Conservation (phyloP, 37 sponge, comb jelly and placozoan species). For the Aplysina aerophoba region DNA sequence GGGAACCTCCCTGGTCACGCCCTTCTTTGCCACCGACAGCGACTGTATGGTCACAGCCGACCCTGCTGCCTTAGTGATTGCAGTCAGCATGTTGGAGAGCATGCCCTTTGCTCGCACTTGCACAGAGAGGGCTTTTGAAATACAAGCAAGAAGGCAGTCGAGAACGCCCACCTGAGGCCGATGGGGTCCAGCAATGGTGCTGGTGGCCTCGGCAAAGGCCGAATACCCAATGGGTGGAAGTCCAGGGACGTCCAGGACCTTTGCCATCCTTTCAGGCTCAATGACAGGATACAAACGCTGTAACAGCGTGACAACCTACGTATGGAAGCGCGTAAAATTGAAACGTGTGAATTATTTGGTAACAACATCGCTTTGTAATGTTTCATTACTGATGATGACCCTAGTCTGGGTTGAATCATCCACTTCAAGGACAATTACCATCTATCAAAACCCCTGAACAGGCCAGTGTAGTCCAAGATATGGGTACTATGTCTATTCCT, state of each 20-base stretch:
- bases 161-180: slow-evolving; percentile 75
- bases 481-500: too few relatives aligned
- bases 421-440: too few relatives aligned
- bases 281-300: slow-evolving; percentile 76
- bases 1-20: slow-evolving; percentile 52
- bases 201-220: slow-evolving; percentile 85
- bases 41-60: slow-evolving; percentile 28
- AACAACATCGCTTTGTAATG: too few relatives aligned
- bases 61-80: not conserved
- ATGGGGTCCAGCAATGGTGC: slow-evolving; percentile 48
- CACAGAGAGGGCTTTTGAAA: slow-evolving; percentile 82
- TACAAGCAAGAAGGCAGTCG: slow-evolving; percentile 80
- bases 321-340: not conserved
- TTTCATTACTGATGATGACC: too few relatives aligned
- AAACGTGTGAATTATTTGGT: too few relatives aligned
- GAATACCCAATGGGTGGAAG: slow-evolving; percentile 87
- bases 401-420: too few relatives aligned
- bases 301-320: slow-evolving; percentile 73
- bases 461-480: too few relatives aligned
- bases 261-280: slow-evolving; percentile 83
- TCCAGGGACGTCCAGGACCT: slow-evolving; percentile 60
- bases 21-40: slow-evolving; percentile 18
- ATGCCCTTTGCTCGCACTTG: slow-evolving; percentile 33
- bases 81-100: slow-evolving; percentile 18
- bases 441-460: too few relatives aligned